Percentiles rank a stretch among this genome's conserved stretches.
Evolutionary conservation across 2,113 vertebrate species (phyloP).

Genomic region (Microtus richardsoni): DNA sequence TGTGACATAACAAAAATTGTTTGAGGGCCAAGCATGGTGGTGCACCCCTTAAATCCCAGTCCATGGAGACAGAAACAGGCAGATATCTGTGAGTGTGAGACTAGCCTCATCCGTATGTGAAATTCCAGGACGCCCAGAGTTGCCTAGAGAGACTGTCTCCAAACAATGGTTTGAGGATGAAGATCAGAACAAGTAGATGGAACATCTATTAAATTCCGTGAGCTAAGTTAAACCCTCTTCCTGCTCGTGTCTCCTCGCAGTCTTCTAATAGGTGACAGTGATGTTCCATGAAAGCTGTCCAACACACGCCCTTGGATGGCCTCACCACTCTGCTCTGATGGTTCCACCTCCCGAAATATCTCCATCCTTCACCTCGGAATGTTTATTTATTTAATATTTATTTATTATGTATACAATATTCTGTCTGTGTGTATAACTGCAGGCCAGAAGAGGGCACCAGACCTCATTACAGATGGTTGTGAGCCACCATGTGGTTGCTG

Average conservation of each 20-base stretch:
- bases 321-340: background rate
- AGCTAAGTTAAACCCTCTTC: conserved; percentile 3
- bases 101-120: background rate
- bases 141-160: background rate
- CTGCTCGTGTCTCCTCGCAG: background rate
- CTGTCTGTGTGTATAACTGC: no score
- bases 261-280: background rate
- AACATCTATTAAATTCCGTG: background rate
- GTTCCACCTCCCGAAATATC: background rate
- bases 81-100: background rate
- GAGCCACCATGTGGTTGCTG: no score
- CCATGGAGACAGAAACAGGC: background rate
- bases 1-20: background rate
- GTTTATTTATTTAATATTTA: background rate
- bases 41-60: background rate
- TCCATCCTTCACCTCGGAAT: background rate
- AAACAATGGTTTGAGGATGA: background rate
- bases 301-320: background rate
- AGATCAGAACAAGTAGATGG: background rate
- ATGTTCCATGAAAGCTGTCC: background rate
- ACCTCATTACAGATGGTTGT: no score
- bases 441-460: no score
- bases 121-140: background rate
- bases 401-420: no score
- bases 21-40: background rate